Evolutionary conservation across 2,113 vertebrate species (phyloP), one percentile per base, ranked within the genome.

Genomic region (Tetrao urogallus): DNA sequence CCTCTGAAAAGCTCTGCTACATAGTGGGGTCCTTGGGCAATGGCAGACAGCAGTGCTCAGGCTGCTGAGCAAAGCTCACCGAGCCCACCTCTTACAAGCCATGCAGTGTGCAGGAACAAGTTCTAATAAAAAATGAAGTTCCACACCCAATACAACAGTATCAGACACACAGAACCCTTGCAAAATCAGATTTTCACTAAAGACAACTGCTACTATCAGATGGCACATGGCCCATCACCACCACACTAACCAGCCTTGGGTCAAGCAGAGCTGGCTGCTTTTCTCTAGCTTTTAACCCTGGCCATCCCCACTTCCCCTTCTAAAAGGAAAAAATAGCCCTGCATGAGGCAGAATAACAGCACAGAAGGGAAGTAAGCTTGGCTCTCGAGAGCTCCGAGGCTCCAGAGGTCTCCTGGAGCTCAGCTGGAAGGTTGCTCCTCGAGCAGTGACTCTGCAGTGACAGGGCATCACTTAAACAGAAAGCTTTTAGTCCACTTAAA

Each of bases 401-500:
- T 52, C n/a, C 4, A 2, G 0, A 1, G 30, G 15, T 21, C 38
- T 61, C 73, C 65, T 67, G 57, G 81, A 67, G 81, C 25, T 30
- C 63, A 67, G 69, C 79, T 60, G 54, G 57, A 81, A 81, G 70
- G 76, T 45, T 27, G 2, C 58, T 2, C 0, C 36, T 2, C 0
- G 30, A 73, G 58, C 3, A 77, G 28, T 18, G 74, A 52, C 67
- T 82, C n/a, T 19, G 34, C 60, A 61, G 34, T 4, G 74, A 75
- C 71, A 79, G n/a, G 60, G 43, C 76, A 95, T 32, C 43, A n/a
- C 75, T 66, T 4, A 1, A 60, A 57, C 42, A 57, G 48, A 84
- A 90, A 88, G 86, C 76, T 86, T 93, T 92, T 24, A 88, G 83
- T 16, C 25, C 88, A 83, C 90, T 90, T 72, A 50, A 60, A 92